phyloP scores from a whole-genome alignment of 2,888 invertebrate species.

The Rhamphomyia laevipes region DNA sequence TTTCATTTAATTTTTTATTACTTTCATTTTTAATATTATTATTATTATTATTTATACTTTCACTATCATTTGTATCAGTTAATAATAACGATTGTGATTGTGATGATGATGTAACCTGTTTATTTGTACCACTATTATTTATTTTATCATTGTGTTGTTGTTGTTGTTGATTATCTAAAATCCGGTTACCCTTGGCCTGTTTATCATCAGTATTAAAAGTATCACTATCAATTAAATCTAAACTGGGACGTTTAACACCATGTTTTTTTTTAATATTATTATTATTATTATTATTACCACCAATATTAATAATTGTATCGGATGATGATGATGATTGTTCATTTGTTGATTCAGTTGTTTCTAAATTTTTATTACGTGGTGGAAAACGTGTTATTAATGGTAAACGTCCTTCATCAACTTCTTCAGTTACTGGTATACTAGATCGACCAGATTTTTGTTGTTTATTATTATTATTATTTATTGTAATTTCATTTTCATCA shows the following conservation, averaged over 20 bases:
- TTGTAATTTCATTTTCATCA: conserved; percentile 27
- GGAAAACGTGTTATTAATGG: conserved; percentile 81
- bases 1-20: conserved; percentile 4
- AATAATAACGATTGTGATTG: not conserved
- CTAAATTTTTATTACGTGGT: conserved; percentile 44
- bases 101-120: not conserved
- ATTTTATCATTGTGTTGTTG: conserved; percentile 12
- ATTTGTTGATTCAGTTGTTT: conserved; percentile 22
- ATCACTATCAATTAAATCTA: conserved; percentile 70
- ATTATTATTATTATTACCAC: conserved; percentile 8
- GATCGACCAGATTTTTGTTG: conserved; percentile 10
- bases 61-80: not conserved
- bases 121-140: not conserved
- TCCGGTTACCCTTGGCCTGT: conserved; percentile 31
- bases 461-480: not conserved
- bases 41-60: not conserved
- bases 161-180: conserved; percentile 26
- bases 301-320: conserved; percentile 48
- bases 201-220: conserved; percentile 60
- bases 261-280: not conserved
- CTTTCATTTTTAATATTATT: conserved; percentile 3
- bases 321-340: conserved; percentile 39
- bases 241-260: conserved; percentile 52
- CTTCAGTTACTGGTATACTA: conserved; percentile 18
- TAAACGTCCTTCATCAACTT: conserved; percentile 41